A percentile compares a stretch with the other conserved stretches of the same genome.
phyloP scores from a whole-genome alignment of 2,113 vertebrate genomes.

The Alligator sinensis region DNA sequence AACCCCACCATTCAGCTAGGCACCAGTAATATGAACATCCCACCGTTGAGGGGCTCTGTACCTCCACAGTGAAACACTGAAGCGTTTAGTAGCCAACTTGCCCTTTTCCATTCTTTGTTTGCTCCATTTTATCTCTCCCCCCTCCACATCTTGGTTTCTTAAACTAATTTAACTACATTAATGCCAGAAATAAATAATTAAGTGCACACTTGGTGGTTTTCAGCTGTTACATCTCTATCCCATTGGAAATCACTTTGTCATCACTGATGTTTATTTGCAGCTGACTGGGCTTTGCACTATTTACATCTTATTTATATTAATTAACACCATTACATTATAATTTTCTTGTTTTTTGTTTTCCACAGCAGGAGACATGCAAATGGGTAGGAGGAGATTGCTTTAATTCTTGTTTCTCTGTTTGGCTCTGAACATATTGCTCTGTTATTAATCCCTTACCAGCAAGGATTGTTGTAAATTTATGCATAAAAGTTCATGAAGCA shows the following conservation, averaged over 20 bases:
- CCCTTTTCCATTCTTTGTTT: neutral
- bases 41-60: neutral
- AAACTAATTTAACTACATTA: neutral
- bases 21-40: neutral
- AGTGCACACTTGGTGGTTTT: neutral
- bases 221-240: neutral
- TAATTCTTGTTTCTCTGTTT: neutral
- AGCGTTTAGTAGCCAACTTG: neutral
- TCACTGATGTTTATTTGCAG: neutral
- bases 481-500: neutral
- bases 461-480: neutral
- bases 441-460: neutral
- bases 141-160: neutral
- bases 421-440: neutral
- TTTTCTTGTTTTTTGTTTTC: neutral
- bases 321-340: neutral
- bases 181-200: slow-evolving; percentile 14
- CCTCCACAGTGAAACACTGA: neutral
- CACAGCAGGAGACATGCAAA: neutral
- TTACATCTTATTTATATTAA: slow-evolving; percentile 4
- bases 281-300: neutral
- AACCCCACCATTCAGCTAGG: no score
- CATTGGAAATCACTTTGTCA: neutral
- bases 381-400: neutral
- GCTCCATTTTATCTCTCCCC: neutral